Base-by-base conservation (phyloP, 2,797 vertebrate genomes). In the Sebastes iracundus region DNA sequence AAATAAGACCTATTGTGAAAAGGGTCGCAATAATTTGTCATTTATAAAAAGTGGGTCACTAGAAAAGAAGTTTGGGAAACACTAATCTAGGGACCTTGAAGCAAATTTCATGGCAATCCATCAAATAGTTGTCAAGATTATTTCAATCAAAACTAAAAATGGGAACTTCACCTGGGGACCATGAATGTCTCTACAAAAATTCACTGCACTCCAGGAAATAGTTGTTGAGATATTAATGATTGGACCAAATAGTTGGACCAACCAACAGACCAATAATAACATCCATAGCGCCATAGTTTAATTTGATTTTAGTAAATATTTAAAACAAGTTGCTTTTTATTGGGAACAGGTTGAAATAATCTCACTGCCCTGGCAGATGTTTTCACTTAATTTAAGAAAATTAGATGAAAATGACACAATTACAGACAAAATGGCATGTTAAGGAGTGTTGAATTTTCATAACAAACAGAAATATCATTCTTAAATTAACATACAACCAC, bases 341-440 rank as follows among this genome's bases (percentile, higher is more conserved):
- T 38, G 11, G 62, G 74, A 76, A 42, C 66, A 46, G 53, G 38
- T 56, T 79, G 42, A 66, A 79, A 71, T 42, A 30, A 35, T 61
- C 7, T 38, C 6, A 16, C 22, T 72, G n/a, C 8, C 4, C 7
- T 35, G 25, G 8, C 22, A 13, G 25, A 61, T 46, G 20, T 67
- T 46, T 66, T 32, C 27, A 58, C 11, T 35, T 68, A 25, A 12
- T 52, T 55, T 3, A 25, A 64, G 4, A 55, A 38, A 58, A 61
- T 7, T 33, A 28, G 61, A 56, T 3, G 14, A 32, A 8, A 53
- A 49, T 30, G 49, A 73, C 55, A 76, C 22, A 72, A 18, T n/a
- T 7, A 60, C 52, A 77, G 20, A 68, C 6, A 30, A 60, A 60
- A 38, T 35, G 2, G n/a, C 56, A 38, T 11, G 3, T 25, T 14